These are phyloP conservation scores for Megastigmus dorsalis DNA, from an alignment of 2,888 invertebrate genomes.

Conservation along the genomic window DNA sequence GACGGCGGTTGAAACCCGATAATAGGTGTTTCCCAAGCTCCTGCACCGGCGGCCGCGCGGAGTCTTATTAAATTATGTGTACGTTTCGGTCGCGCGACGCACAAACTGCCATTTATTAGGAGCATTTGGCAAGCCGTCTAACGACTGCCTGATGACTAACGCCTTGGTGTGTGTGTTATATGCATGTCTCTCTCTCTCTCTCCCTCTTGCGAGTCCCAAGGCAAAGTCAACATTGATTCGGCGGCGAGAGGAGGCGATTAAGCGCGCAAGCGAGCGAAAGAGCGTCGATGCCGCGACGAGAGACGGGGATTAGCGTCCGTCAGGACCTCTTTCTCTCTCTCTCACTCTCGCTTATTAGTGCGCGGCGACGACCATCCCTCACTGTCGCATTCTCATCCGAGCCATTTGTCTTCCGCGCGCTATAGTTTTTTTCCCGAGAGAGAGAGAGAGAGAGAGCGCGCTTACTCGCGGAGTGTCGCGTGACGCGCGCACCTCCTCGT, in stretches of 20 bases:
- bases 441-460: not conserved
- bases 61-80: slow-evolving; percentile 30
- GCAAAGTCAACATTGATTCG: slow-evolving; percentile 33
- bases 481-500: too few relatives aligned
- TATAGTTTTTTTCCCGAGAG: not conserved
- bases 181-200: too few relatives aligned
- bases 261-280: too few relatives aligned
- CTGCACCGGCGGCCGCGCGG: not conserved
- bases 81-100: slow-evolving; percentile 7
- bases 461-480: not conserved
- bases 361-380: slow-evolving; percentile 27
- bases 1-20: slow-evolving; percentile 5
- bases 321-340: not conserved
- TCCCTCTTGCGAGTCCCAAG: too few relatives aligned
- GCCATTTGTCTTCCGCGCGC: slow-evolving; percentile 36
- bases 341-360: not conserved
- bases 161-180: too few relatives aligned
- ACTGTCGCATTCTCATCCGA: slow-evolving; percentile 43
- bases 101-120: slow-evolving; percentile 55
- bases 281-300: slow-evolving; percentile 18
- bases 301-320: slow-evolving; percentile 19
- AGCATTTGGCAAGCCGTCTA: slow-evolving; percentile 57
- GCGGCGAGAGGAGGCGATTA: slow-evolving; percentile 36
- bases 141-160: slow-evolving; percentile 40
- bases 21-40: not conserved